Conservation (phyloP, 2,888 invertebrate species). For the Anoncus sp. region DNA sequence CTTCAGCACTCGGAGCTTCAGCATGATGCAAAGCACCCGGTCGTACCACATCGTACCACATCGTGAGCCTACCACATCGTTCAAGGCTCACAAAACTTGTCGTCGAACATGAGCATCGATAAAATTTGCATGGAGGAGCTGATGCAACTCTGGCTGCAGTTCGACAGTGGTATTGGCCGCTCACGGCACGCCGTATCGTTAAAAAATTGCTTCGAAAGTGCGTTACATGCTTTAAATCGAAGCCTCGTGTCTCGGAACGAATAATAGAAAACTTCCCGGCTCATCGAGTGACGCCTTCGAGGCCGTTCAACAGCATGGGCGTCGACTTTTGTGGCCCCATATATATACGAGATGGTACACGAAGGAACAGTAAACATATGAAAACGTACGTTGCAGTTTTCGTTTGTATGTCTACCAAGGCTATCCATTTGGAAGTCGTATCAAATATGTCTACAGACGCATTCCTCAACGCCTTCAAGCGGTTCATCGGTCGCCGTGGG, state of each 20-base stretch:
- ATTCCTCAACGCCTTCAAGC: slow-evolving; percentile 64
- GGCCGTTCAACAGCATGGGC: slow-evolving; percentile 64
- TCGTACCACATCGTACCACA: too few relatives aligned
- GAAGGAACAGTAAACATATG: slow-evolving; percentile 50
- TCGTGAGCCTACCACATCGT: slow-evolving; percentile 5
- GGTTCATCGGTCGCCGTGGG: slow-evolving; percentile 68
- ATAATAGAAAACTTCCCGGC: slow-evolving; percentile 73
- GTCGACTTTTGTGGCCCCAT: slow-evolving; percentile 63
- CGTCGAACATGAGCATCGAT: slow-evolving; percentile 35
- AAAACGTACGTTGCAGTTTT: slow-evolving; percentile 69
- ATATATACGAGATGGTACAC: slow-evolving; percentile 57
- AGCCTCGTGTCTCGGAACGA: slow-evolving; percentile 47
- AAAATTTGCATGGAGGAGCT: slow-evolving; percentile 43
- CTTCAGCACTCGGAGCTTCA: slow-evolving; percentile 26
- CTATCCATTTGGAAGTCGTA: slow-evolving; percentile 70
- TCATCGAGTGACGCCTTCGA: slow-evolving; percentile 61
- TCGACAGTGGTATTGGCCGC: slow-evolving; percentile 45
- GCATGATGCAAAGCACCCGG: slow-evolving; percentile 31
- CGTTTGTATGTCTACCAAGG: slow-evolving; percentile 71
- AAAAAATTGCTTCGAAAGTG: slow-evolving; percentile 52
- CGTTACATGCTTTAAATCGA: slow-evolving; percentile 61
- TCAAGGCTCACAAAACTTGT: slow-evolving; percentile 32
- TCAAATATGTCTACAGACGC: slow-evolving; percentile 63
- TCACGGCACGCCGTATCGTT: slow-evolving; percentile 39
- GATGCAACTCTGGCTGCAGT: slow-evolving; percentile 31